Base-by-base conservation (phyloP, 2,113 vertebrate genomes). In the Scopus umbretta region DNA sequence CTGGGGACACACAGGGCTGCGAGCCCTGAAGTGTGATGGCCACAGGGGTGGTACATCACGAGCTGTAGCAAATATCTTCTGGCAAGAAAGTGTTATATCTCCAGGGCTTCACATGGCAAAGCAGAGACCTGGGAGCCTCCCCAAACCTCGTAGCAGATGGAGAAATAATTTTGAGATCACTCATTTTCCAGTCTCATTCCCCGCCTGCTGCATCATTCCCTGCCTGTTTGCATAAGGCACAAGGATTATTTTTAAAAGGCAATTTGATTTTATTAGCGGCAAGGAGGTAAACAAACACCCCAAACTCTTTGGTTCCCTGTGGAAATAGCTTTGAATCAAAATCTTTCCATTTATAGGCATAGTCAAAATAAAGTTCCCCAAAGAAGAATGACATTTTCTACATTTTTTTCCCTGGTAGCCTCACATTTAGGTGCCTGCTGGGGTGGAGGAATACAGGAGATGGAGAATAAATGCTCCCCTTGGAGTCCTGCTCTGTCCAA, bases 221-320 rank as follows among this genome's bases (percentile, higher is more conserved):
- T 67, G 59, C 26, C 81, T 78, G 79, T 63, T 59, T 86, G 58
- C 79, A 75, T n/a, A 80, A 88, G 70, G 63, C 81, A 90, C 43
- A 56, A 50, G 40, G 22, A n/a, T 88, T 90, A 53, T 73, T 94
- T 94, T 93, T 86, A 80, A 93, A 91, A 83, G 45, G 59, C 58
- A 85, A 25, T 94, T 95, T 88, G 62, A 43, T 88, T 94, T 94
- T 90, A 65, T 82, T 87, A 86, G 92, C 61, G 79, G 86, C 67
- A 75, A 94, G 40, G 40, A 93, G 49, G 82, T 71, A 90, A 93
- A 91, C 50, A 87, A 95, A 88, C 62, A 82, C 72, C 62, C 82
- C 49, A 40, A 71, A 82, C 49, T 59, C n/a, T 86, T 38, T 58
- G 53, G 21, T 40, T 92, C 78, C 90, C 38, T 36, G 49, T 65